phyloP scores from a whole-genome alignment of 2,113 vertebrate species.

The Centropristis striata region DNA sequence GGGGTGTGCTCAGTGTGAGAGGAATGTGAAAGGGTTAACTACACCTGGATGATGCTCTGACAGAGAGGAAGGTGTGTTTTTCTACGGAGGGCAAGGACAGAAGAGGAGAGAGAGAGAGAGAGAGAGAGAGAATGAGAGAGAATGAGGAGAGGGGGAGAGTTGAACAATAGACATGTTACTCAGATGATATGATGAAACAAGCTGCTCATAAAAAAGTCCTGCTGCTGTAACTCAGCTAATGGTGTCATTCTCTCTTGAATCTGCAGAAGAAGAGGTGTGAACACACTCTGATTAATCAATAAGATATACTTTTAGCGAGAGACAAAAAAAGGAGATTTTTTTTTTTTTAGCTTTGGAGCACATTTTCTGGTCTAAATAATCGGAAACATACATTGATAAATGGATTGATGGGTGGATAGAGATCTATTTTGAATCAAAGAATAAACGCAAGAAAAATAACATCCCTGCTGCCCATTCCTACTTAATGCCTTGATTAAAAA shows the following conservation, averaged over 20 bases:
- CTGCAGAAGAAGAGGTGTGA: background rate
- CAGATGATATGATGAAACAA: conserved; percentile 51
- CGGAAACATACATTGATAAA: conserved; percentile 2
- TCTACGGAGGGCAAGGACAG: conserved; percentile 32
- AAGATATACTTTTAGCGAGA: background rate
- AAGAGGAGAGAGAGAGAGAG: conserved; percentile 9
- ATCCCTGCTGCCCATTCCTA: conserved; percentile 11
- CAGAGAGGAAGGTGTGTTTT: conserved; percentile 55
- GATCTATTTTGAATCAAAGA: conserved; percentile 30
- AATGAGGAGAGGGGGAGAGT: conserved; percentile 1
- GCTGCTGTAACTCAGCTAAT: conserved; percentile 38
- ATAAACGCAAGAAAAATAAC: conserved; percentile 15
- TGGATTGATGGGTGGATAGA: background rate
- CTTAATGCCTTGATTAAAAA: conserved; percentile 68
- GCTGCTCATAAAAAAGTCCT: conserved; percentile 30
- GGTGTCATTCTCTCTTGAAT: conserved; percentile 45
- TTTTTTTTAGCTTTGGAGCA: background rate
- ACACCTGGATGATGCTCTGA: conserved; percentile 67
- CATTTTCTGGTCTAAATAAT: background rate
- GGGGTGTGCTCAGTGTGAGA: conserved; percentile 39
- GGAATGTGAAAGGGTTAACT: conserved; percentile 77
- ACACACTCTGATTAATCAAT: conserved; percentile 17
- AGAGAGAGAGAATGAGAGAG: conserved; percentile 11
- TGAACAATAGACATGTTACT: conserved; percentile 49
- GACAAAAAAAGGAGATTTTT: background rate